Conservation (phyloP, 1,140 invertebrate species). For the Drosophila ogumai region DNA sequence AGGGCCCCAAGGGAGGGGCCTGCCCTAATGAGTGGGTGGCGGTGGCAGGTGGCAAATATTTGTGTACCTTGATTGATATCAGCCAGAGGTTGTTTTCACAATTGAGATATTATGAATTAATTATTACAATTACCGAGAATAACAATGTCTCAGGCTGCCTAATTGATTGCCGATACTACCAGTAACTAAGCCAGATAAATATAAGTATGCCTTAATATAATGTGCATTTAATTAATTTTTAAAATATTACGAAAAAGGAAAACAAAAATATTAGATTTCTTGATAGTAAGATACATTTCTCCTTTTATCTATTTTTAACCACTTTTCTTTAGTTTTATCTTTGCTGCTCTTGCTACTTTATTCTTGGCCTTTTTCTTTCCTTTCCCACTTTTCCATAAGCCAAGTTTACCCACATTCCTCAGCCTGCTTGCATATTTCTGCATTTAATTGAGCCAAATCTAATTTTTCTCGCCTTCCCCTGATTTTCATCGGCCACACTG, state of each 20-base stretch:
- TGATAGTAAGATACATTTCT: too few relatives aligned
- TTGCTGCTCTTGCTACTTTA: background rate
- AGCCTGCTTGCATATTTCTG: constrained; percentile 15
- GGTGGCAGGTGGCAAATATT: constrained; percentile 11
- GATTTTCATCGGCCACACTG: constrained; percentile 23
- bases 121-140: constrained; percentile 27
- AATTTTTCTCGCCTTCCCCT: constrained; percentile 17
- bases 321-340: background rate
- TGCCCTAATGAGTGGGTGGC: constrained; percentile 39
- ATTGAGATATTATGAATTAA: constrained; percentile 44
- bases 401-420: constrained; percentile 2
- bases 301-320: background rate
- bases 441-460: constrained; percentile 25
- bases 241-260: background rate
- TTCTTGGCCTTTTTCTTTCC: background rate
- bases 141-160: background rate
- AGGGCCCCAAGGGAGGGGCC: background rate
- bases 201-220: background rate
- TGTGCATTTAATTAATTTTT: background rate
- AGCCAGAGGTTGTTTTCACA: constrained; percentile 39
- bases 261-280: too few relatives aligned
- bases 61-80: constrained; percentile 42
- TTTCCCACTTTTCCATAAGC: background rate
- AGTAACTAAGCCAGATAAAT: background rate
- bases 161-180: background rate